Evolutionary conservation across 2,888 invertebrate genomes (phyloP).

Genomic region (Nomada fabriciana): DNA sequence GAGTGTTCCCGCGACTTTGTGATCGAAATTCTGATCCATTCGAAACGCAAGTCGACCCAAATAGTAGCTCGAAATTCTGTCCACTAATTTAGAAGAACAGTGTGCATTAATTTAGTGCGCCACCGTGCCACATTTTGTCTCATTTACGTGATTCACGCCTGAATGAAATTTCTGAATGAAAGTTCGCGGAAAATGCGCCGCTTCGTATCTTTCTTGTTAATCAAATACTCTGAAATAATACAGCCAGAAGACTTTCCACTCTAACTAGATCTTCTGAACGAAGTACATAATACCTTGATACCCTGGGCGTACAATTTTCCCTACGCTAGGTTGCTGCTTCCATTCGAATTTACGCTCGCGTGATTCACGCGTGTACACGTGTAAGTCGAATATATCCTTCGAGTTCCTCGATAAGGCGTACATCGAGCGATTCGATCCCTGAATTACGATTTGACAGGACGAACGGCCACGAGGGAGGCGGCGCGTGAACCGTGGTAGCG

Average conservation of each 20-base stretch:
- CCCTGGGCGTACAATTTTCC: not conserved
- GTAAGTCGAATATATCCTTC: not conserved
- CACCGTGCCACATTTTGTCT: too few relatives aligned
- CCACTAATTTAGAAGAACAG: too few relatives aligned
- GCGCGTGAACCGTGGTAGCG: slow-evolving; percentile 66
- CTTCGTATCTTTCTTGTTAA: too few relatives aligned
- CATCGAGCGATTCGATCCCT: slow-evolving; percentile 12
- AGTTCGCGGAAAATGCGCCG: too few relatives aligned
- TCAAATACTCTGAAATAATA: too few relatives aligned
- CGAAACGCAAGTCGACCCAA: slow-evolving; percentile 31
- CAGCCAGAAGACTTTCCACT: too few relatives aligned
- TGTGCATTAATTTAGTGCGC: too few relatives aligned
- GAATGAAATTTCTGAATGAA: too few relatives aligned
- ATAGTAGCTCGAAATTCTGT: not conserved
- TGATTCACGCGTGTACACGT: not conserved
- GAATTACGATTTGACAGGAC: slow-evolving; percentile 55
- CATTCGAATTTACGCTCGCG: not conserved
- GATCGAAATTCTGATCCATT: slow-evolving; percentile 41
- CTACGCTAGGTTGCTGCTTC: not conserved
- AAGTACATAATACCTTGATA: too few relatives aligned
- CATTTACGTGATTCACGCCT: too few relatives aligned
- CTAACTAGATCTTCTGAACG: too few relatives aligned
- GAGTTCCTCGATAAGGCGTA: not conserved
- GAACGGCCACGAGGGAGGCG: slow-evolving; percentile 51
- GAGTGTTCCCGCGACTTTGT: slow-evolving; percentile 32